These are phyloP conservation scores for Apostichopus japonicus DNA, from an alignment of 35 echinoderm and acorn worm genomes.

Conservation along the genomic window DNA sequence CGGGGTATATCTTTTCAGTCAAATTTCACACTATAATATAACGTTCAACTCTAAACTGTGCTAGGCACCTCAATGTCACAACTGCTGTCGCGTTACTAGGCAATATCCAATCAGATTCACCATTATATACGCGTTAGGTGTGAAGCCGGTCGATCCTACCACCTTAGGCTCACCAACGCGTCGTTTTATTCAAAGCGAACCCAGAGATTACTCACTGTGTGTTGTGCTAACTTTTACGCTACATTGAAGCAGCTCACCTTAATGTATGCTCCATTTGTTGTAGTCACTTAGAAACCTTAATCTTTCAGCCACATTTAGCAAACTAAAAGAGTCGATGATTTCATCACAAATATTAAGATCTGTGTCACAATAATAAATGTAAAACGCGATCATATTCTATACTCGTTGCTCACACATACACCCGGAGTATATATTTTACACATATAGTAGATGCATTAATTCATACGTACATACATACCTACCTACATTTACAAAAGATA, in stretches of 20 bases:
- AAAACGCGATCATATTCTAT: too few relatives aligned
- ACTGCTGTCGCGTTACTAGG: constrained; percentile 17
- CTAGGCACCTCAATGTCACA: constrained; percentile 27
- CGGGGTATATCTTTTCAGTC: too few relatives aligned
- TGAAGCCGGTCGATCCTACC: constrained; percentile 40
- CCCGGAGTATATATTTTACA: too few relatives aligned
- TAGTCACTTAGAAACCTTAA: constrained; percentile 31
- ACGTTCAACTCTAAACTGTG: constrained; percentile 9
- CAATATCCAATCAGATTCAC: constrained; percentile 28
- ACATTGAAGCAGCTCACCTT: constrained; percentile 6
- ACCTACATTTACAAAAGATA: too few relatives aligned
- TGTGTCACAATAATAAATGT: not conserved
- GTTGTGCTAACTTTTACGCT: constrained; percentile 56
- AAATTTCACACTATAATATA: not conserved
- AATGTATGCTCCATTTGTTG: not conserved
- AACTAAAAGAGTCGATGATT: constrained; percentile 30
- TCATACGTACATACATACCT: too few relatives aligned
- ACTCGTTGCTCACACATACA: too few relatives aligned
- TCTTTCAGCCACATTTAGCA: constrained; percentile 48
- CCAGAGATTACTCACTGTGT: constrained; percentile 22
- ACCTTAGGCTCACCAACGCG: constrained; percentile 15
- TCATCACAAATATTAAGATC: not conserved
- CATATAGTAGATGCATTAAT: too few relatives aligned
- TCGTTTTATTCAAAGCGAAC: constrained; percentile 15
- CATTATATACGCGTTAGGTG: constrained; percentile 29